A percentile compares a stretch with the other conserved stretches of the same genome.
Conservation (phyloP, 2,797 vertebrate genomes). For the Amniataba percoides region DNA sequence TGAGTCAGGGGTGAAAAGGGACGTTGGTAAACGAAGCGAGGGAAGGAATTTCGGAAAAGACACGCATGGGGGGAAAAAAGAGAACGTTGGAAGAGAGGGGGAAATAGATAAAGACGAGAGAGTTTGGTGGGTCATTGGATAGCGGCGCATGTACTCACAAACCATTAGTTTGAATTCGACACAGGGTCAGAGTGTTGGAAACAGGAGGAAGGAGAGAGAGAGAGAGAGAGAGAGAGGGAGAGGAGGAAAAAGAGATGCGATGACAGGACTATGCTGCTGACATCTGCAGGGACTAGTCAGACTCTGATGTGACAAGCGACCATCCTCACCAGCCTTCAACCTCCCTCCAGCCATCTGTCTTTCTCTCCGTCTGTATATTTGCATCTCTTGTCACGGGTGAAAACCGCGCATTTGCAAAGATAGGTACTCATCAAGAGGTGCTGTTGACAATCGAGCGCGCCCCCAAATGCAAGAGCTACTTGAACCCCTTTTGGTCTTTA, state of each 20-base stretch:
- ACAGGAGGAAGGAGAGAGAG: constrained; percentile 29
- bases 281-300: constrained; percentile 62
- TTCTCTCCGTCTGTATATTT: constrained; percentile 31
- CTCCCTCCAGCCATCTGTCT: constrained; percentile 56
- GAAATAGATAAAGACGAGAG: constrained; percentile 25
- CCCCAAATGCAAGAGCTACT: constrained; percentile 20
- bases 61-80: not conserved
- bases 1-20: constrained; percentile 43
- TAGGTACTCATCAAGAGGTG: constrained; percentile 7
- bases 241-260: constrained; percentile 31
- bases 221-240: constrained; percentile 19
- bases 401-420: constrained; percentile 27
- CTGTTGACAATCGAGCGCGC: not conserved
- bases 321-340: constrained; percentile 56
- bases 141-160: constrained; percentile 36
- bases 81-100: not conserved
- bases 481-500: constrained; percentile 44
- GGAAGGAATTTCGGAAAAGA: constrained; percentile 32
- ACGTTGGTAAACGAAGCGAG: constrained; percentile 31
- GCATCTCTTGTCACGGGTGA: constrained; percentile 11
- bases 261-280: constrained; percentile 62
- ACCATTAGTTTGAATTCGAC: constrained; percentile 58
- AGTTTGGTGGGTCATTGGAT: constrained; percentile 25
- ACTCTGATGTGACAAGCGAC: constrained; percentile 62
- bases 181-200: constrained; percentile 52